Percentiles rank a stretch among this genome's conserved stretches.
phyloP scores from a whole-genome alignment of 2,888 invertebrate genomes.

The Agrypnus murinus region DNA sequence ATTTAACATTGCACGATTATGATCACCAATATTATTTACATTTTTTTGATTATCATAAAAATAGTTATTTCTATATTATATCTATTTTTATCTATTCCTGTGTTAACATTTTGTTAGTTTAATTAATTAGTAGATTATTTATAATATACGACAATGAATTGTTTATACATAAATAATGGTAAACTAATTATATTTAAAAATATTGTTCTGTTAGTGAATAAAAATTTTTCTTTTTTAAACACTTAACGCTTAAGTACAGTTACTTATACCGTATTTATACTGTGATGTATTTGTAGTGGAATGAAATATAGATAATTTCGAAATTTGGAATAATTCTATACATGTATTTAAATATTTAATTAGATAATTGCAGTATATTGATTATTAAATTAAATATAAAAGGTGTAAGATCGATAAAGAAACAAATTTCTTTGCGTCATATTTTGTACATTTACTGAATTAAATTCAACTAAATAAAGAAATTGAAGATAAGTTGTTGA shows the following conservation, averaged over 20 bases:
- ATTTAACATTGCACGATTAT: conserved; percentile 47
- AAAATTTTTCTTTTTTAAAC: not conserved
- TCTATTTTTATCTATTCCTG: conserved; percentile 14
- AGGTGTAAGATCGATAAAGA: too few relatives aligned
- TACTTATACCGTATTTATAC: not conserved
- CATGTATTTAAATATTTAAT: too few relatives aligned
- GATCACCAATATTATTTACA: conserved; percentile 44
- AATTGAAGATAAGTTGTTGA: too few relatives aligned
- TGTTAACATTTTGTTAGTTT: conserved; percentile 9
- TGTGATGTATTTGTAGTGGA: conserved; percentile 19
- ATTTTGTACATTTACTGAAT: too few relatives aligned
- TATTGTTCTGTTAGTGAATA: not conserved
- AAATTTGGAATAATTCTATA: too few relatives aligned
- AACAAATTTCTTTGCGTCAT: too few relatives aligned
- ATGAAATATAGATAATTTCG: not conserved
- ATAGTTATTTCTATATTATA: conserved; percentile 41
- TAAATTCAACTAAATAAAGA: too few relatives aligned
- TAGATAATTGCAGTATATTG: too few relatives aligned
- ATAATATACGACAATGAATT: not conserved
- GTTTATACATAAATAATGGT: too few relatives aligned
- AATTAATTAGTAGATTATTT: conserved; percentile 13
- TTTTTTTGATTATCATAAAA: conserved; percentile 49
- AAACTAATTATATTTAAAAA: not conserved
- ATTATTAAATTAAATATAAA: too few relatives aligned
- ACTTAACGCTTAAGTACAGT: conserved; percentile 25